Percentiles rank a stretch among this genome's conserved stretches.
phyloP scores from a whole-genome alignment of 2,888 invertebrate species.

The Auanema freiburgensis region DNA sequence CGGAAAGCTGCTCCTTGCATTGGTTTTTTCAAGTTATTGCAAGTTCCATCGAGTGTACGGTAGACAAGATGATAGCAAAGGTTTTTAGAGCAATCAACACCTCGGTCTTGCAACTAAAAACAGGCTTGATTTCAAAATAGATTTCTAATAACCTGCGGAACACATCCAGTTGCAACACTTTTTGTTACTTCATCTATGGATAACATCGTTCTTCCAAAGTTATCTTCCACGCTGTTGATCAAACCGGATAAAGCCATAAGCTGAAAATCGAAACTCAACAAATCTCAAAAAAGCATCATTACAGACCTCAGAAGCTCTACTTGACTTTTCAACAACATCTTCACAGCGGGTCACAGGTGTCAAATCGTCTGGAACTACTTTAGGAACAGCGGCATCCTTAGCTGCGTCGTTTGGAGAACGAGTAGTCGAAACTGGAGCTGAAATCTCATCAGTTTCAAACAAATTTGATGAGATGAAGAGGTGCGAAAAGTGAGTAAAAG shows the following conservation, averaged over 20 bases:
- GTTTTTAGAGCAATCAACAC: slow-evolving; percentile 66
- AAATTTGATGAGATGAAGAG: no score
- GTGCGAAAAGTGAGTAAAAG: no score
- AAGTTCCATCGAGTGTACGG: slow-evolving; percentile 86
- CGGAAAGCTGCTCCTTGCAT: slow-evolving; percentile 89
- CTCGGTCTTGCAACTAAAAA: slow-evolving; percentile 52
- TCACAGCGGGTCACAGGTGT: slow-evolving; percentile 31
- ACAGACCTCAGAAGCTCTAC: slow-evolving; percentile 32
- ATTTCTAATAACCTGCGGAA: slow-evolving; percentile 46
- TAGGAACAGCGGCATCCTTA: slow-evolving; percentile 6
- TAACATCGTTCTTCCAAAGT: slow-evolving; percentile 41
- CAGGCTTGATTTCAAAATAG: slow-evolving; percentile 18
- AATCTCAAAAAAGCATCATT: background rate
- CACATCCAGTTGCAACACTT: slow-evolving; percentile 58
- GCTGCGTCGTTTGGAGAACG: slow-evolving; percentile 55
- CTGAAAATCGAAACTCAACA: slow-evolving; percentile 17
- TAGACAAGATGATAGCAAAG: slow-evolving; percentile 60
- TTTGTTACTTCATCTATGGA: slow-evolving; percentile 61
- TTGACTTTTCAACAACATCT: slow-evolving; percentile 24
- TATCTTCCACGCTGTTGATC: slow-evolving; percentile 48
- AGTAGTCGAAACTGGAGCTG: slow-evolving; percentile 30
- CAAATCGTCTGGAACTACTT: slow-evolving; percentile 21
- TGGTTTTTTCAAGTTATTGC: slow-evolving; percentile 88
- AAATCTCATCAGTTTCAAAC: background rate
- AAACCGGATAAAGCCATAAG: slow-evolving; percentile 35